phyloP scores from a whole-genome alignment of 2,888 invertebrate genomes.

The Entomobrya multifasciata region DNA sequence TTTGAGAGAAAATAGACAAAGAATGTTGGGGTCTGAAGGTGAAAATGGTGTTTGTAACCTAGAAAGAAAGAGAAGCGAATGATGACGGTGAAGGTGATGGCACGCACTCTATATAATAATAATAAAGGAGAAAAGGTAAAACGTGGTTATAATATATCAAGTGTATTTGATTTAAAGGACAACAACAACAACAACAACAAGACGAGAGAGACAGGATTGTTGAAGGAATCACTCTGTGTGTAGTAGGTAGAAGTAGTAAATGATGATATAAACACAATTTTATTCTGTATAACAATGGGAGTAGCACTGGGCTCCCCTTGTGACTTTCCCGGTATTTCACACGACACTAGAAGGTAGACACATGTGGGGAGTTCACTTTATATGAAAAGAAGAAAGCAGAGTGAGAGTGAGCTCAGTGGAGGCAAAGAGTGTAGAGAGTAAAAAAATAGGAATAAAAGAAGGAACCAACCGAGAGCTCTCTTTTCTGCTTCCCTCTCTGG shows the following conservation, averaged over 20 bases:
- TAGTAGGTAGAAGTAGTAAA: too few relatives aligned
- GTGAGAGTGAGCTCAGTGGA: not conserved
- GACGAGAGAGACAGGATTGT: not conserved
- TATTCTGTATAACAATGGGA: conserved; percentile 54
- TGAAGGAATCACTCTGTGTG: conserved; percentile 46
- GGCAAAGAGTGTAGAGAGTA: not conserved
- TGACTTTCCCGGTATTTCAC: conserved; percentile 74
- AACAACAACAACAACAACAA: conserved; percentile 18
- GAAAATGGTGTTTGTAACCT: not conserved
- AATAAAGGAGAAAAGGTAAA: not conserved
- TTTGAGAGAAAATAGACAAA: not conserved
- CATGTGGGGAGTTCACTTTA: conserved; percentile 56
- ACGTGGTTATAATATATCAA: too few relatives aligned
- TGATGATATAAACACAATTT: conserved; percentile 22
- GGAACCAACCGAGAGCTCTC: conserved; percentile 12
- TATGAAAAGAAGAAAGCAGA: conserved; percentile 43
- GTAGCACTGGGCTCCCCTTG: conserved; percentile 55
- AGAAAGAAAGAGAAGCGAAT: not conserved
- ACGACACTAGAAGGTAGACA: conserved; percentile 69
- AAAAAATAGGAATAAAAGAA: conserved; percentile 16
- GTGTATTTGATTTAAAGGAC: not conserved
- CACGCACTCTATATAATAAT: conserved; percentile 31
- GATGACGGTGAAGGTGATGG: too few relatives aligned
- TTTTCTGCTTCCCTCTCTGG: not conserved
- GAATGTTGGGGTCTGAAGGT: not conserved